Percentiles rank a stretch among this genome's conserved stretches.
These are phyloP conservation scores for Parotia lawesii DNA, from an alignment of 2,113 vertebrate species.

Conservation along the genomic window DNA sequence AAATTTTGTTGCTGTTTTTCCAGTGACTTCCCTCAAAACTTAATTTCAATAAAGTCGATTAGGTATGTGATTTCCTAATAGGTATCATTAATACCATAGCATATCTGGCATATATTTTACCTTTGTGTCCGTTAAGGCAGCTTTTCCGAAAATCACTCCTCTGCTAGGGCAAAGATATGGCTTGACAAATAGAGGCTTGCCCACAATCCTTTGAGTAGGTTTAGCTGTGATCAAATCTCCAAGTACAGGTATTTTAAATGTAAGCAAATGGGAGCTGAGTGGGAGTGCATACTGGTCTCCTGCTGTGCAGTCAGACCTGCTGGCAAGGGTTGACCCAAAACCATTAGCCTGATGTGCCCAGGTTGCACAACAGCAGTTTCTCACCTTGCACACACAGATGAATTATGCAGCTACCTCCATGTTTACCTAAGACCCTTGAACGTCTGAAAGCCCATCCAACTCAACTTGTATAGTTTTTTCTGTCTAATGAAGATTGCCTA, in stretches of 20 bases:
- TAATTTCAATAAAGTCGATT: not conserved
- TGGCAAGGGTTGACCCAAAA: not conserved
- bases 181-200: not conserved
- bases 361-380: not conserved
- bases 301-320: not conserved
- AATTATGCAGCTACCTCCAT: not conserved
- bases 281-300: not conserved
- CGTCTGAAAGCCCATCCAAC: not conserved
- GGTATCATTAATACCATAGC: not conserved
- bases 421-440: not conserved
- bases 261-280: not conserved
- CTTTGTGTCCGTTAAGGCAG: not conserved
- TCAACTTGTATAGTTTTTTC: not conserved
- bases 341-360: not conserved
- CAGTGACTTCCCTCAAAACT: not conserved
- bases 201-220: not conserved
- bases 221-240: not conserved
- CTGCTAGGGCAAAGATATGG: conserved; percentile 1
- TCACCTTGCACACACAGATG: not conserved
- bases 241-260: not conserved
- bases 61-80: not conserved
- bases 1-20: not conserved
- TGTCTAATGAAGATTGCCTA: not conserved
- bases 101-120: not conserved
- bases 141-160: not conserved